Conservation (phyloP, 2,888 invertebrate species). For the Drosophila maculinotata region DNA sequence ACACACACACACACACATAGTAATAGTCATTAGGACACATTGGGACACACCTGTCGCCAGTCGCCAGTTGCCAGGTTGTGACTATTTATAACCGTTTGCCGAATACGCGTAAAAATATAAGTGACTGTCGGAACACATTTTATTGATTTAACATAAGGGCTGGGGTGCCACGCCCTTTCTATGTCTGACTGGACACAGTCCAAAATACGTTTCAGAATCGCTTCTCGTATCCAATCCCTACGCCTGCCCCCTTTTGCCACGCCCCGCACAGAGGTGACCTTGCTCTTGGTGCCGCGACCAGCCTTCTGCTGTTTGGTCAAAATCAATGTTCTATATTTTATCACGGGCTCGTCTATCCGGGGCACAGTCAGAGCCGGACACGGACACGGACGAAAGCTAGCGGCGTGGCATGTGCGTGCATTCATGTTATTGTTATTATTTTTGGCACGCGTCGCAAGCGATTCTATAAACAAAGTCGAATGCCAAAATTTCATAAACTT, state of each 20-base stretch:
- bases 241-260: neutral
- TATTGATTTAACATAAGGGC: slow-evolving; percentile 64
- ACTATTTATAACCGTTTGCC: slow-evolving; percentile 63
- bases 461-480: slow-evolving; percentile 66
- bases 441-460: slow-evolving; percentile 77
- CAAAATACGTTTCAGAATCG: slow-evolving; percentile 5
- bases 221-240: slow-evolving; percentile 8
- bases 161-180: slow-evolving; percentile 43
- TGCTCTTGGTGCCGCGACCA: slow-evolving; percentile 27
- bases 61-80: slow-evolving; percentile 6
- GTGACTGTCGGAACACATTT: slow-evolving; percentile 60
- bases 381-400: neutral
- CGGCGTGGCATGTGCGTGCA: slow-evolving; percentile 39
- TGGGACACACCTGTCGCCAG: slow-evolving; percentile 45
- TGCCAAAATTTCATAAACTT: slow-evolving; percentile 65
- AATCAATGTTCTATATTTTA: slow-evolving; percentile 77
- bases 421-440: slow-evolving; percentile 69
- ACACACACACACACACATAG: neutral
- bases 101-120: slow-evolving; percentile 68
- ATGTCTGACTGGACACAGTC: slow-evolving; percentile 55
- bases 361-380: slow-evolving; percentile 16
- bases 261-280: slow-evolving; percentile 30
- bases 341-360: slow-evolving; percentile 40
- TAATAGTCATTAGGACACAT: slow-evolving; percentile 23
- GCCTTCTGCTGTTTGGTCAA: slow-evolving; percentile 43